A percentile compares a stretch with the other conserved stretches of the same genome.
phyloP scores from a whole-genome alignment of 2,797 vertebrate genomes.

The Allobates femoralis region DNA sequence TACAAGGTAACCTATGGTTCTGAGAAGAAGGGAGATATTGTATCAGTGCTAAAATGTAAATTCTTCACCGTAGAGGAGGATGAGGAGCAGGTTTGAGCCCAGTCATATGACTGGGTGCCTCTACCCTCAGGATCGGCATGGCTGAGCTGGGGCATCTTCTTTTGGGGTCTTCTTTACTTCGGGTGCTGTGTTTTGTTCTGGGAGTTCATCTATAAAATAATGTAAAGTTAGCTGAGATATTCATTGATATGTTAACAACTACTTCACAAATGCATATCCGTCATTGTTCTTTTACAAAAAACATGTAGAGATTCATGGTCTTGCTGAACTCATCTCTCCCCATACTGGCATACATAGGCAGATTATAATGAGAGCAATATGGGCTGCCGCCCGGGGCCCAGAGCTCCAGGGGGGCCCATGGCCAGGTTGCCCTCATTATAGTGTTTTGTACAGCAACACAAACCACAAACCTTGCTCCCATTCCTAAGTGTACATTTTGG shows the following conservation, averaged over 20 bases:
- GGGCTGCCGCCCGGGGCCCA: too few species aligned
- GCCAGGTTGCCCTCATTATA: too few species aligned
- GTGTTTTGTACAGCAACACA: too few species aligned
- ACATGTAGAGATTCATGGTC: too few species aligned
- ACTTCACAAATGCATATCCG: too few species aligned
- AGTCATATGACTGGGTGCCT: not conserved
- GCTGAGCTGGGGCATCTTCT: not conserved
- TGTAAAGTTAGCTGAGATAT: not conserved
- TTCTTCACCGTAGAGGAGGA: not conserved
- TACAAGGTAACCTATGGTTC: constrained; percentile 20
- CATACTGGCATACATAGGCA: too few species aligned
- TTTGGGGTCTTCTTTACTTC: not conserved
- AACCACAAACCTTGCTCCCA: too few species aligned
- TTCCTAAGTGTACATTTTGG: too few species aligned
- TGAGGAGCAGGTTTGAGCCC: not conserved
- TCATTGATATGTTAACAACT: not conserved
- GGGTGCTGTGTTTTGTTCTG: not conserved
- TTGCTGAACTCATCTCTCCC: too few species aligned
- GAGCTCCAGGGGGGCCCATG: too few species aligned
- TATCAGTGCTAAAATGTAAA: not conserved
- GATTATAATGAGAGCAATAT: too few species aligned
- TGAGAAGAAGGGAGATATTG: not conserved
- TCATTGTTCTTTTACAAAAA: too few species aligned
- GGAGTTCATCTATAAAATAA: constrained; percentile 16
- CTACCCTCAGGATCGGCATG: constrained; percentile 49